Percentiles rank a stretch among this genome's conserved stretches.
Evolutionary conservation across 2,113 vertebrate species (phyloP).

Genomic region (Scytalopus superciliaris): DNA sequence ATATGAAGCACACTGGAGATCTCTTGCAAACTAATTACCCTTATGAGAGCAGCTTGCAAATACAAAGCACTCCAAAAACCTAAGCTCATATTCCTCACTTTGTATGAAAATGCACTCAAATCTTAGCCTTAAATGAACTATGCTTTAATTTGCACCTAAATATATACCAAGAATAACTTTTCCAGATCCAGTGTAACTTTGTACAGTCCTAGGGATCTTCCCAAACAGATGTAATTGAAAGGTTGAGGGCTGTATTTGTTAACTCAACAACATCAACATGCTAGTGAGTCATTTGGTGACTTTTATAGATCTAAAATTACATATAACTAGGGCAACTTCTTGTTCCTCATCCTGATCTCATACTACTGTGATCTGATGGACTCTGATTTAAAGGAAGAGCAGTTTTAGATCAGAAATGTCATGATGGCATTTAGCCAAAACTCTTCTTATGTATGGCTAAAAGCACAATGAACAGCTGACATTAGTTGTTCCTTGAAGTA

Average conservation of each 20-base stretch:
- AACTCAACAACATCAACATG: background rate
- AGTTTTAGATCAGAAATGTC: background rate
- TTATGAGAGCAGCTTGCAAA: slow-evolving; percentile 39
- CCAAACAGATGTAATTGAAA: background rate
- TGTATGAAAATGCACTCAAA: background rate
- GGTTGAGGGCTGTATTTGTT: background rate
- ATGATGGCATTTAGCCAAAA: background rate
- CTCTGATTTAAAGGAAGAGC: background rate
- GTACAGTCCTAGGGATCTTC: background rate
- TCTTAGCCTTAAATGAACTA: slow-evolving; percentile 12
- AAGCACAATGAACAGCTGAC: background rate
- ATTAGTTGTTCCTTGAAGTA: background rate
- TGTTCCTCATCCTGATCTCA: background rate
- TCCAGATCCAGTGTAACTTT: background rate
- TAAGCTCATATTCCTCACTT: background rate
- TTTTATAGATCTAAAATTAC: background rate
- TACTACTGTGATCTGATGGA: background rate
- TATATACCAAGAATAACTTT: background rate
- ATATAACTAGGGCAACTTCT: background rate
- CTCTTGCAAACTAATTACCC: slow-evolving; percentile 39
- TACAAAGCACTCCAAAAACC: slow-evolving; percentile 2
- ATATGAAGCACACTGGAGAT: background rate
- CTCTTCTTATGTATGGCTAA: background rate
- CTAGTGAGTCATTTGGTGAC: background rate
- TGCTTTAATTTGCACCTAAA: background rate